phyloP scores from a whole-genome alignment of 2,797 vertebrate species.

The Girardinus metallicus region DNA sequence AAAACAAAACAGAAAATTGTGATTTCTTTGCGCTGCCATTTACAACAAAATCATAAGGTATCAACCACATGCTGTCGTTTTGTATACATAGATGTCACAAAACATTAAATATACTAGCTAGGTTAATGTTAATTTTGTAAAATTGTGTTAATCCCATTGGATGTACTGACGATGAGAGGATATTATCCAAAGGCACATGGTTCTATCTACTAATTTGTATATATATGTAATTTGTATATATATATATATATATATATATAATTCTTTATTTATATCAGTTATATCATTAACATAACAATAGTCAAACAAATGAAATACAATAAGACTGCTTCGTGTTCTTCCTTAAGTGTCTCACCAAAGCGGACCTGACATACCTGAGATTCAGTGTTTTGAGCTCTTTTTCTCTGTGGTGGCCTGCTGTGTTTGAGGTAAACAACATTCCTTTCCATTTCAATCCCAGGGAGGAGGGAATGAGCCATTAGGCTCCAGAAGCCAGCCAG shows the following conservation, averaged over 20 bases:
- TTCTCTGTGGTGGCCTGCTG: conserved; percentile 44
- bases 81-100: neutral
- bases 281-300: neutral
- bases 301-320: conserved; percentile 32
- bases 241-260: neutral
- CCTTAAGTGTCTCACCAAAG: conserved; percentile 37
- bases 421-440: conserved; percentile 75
- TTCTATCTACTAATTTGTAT: conserved; percentile 6
- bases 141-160: conserved; percentile 9
- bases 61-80: neutral
- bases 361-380: conserved; percentile 17
- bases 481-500: conserved; percentile 58
- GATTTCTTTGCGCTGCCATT: neutral
- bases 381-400: conserved; percentile 51
- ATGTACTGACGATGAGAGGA: conserved; percentile 5
- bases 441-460: conserved; percentile 65
- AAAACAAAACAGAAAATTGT: conserved; percentile 10
- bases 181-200: conserved; percentile 17
- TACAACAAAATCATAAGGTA: neutral
- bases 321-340: conserved; percentile 29
- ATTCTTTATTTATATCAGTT: neutral
- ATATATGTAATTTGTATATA: too few species aligned
- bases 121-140: neutral
- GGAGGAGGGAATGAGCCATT: conserved; percentile 70
- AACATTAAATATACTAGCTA: neutral